A percentile compares a stretch with the other conserved stretches of the same genome.
phyloP scores from a whole-genome alignment of 1,140 invertebrate genomes.

The Bilobella aurantiaca region DNA sequence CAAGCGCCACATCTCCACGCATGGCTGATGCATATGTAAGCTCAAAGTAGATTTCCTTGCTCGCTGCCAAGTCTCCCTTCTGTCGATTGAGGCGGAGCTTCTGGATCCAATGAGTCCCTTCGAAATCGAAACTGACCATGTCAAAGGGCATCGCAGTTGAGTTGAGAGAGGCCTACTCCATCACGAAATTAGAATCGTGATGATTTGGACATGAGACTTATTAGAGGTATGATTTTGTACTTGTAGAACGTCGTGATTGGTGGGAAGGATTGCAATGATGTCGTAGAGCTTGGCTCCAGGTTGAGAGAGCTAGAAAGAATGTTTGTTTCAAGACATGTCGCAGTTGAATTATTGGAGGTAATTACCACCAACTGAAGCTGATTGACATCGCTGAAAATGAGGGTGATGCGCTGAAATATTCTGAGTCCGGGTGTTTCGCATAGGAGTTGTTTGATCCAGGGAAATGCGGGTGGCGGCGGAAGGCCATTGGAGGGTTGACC shows the following conservation, averaged over 20 bases:
- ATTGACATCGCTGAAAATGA: constrained; percentile 23
- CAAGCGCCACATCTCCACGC: constrained; percentile 24
- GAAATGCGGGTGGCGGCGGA: background rate
- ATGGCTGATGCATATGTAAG: constrained; percentile 24
- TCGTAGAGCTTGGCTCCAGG: constrained; percentile 18
- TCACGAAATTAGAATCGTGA: background rate
- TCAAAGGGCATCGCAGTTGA: constrained; percentile 23
- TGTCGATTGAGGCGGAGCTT: constrained; percentile 23
- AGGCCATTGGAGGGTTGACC: constrained; percentile 2
- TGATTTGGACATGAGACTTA: background rate
- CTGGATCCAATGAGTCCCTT: constrained; percentile 32
- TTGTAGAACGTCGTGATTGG: constrained; percentile 23
- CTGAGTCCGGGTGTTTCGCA: constrained; percentile 6
- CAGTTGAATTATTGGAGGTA: background rate
- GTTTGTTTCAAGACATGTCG: background rate
- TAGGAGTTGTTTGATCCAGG: constrained; percentile 21
- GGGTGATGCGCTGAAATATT: constrained; percentile 24
- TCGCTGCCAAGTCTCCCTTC: constrained; percentile 27
- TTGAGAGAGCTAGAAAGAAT: constrained; percentile 19
- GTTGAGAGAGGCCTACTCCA: constrained; percentile 19
- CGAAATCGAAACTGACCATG: constrained; percentile 30
- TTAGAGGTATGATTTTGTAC: constrained; percentile 2
- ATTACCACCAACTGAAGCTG: constrained; percentile 26
- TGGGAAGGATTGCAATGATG: constrained; percentile 28
- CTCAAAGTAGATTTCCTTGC: constrained; percentile 31